Conservation (phyloP, 2,797 vertebrate genomes). For the Chloroceryle amazona region DNA sequence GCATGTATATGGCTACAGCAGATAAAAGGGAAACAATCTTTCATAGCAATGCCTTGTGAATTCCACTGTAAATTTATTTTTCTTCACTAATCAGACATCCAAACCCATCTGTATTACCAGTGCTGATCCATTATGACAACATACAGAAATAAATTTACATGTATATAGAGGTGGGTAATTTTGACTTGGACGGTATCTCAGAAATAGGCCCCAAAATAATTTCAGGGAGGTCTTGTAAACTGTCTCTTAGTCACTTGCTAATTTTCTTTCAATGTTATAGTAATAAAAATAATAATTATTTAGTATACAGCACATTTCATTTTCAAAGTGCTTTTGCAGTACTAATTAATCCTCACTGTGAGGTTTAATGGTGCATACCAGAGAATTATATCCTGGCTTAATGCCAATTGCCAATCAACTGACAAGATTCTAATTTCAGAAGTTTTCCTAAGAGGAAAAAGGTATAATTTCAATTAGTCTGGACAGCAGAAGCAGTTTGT, state of each 20-base stretch:
- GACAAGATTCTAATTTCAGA: conserved; percentile 60
- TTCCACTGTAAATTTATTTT: not conserved
- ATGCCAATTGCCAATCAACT: conserved; percentile 68
- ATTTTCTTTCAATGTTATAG: conserved; percentile 39
- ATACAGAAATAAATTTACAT: not conserved
- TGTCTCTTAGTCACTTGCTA: conserved; percentile 28
- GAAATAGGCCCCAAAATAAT: conserved; percentile 22
- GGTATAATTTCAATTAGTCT: conserved; percentile 57
- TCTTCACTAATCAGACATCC: not conserved
- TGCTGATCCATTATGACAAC: not conserved
- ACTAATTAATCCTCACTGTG: conserved; percentile 73
- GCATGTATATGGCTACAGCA: not conserved
- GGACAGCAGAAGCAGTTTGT: conserved; percentile 15
- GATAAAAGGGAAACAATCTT: not conserved
- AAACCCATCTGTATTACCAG: not conserved
- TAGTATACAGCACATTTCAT: conserved; percentile 70
- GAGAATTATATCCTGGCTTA: conserved; percentile 65
- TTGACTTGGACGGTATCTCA: not conserved
- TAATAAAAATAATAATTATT: conserved; percentile 70
- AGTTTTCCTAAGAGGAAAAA: conserved; percentile 56
- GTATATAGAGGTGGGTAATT: not conserved
- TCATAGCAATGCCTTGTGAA: not conserved
- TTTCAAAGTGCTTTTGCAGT: conserved; percentile 57
- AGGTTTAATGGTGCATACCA: conserved; percentile 63
- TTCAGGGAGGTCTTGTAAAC: conserved; percentile 49